Conservation (phyloP, 2,113 vertebrate genomes). For the Dicrurus megarhynchus region DNA sequence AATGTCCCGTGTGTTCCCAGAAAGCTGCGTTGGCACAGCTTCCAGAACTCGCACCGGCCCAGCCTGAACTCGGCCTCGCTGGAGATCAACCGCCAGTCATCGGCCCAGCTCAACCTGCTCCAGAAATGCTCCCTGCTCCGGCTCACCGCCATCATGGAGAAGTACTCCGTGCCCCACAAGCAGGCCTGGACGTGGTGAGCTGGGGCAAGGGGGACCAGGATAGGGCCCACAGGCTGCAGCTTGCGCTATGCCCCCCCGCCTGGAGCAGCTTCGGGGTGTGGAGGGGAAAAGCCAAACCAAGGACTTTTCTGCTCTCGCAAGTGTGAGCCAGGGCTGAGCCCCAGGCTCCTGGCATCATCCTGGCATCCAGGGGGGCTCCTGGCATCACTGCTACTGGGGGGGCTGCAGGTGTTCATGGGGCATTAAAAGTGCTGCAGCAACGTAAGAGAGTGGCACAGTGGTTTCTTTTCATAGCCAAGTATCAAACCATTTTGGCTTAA, state of each 20-base stretch:
- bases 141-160: slow-evolving; percentile 86
- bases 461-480: background rate
- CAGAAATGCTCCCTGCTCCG: slow-evolving; percentile 85
- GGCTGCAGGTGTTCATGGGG: background rate
- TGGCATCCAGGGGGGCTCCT: background rate
- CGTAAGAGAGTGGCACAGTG: fast-evolving
- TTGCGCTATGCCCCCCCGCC: fast-evolving
- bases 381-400: background rate
- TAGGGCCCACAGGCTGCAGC: fast-evolving
- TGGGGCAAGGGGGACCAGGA: background rate
- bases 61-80: slow-evolving; percentile 84
- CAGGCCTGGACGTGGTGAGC: slow-evolving; percentile 84
- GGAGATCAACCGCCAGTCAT: slow-evolving; percentile 86
- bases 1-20: slow-evolving; percentile 34
- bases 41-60: slow-evolving; percentile 87
- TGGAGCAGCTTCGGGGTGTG: fast-evolving
- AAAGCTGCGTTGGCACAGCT: slow-evolving; percentile 88
- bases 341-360: background rate
- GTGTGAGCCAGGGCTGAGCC: background rate
- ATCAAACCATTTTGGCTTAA: background rate
- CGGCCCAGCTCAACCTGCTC: slow-evolving; percentile 84
- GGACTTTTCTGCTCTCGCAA: background rate
- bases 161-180: slow-evolving; percentile 78
- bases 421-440: background rate
- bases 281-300: background rate